A percentile compares a stretch with the other conserved stretches of the same genome.
Evolutionary conservation across 2,797 vertebrate species (phyloP).

Genomic region (Liasis olivaceus): DNA sequence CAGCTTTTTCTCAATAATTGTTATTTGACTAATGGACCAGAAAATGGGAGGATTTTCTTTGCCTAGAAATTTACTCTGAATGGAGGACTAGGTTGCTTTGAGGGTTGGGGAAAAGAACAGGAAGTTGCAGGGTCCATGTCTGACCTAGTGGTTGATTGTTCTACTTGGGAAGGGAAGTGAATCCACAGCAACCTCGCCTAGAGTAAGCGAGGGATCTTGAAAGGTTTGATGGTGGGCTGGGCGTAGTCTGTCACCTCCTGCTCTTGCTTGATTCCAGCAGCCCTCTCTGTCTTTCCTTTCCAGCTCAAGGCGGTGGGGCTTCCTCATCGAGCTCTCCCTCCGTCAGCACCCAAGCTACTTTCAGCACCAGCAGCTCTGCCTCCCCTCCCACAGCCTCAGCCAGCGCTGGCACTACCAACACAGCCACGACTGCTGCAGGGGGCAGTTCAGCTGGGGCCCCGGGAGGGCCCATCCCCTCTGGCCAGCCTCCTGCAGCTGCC

Average conservation of each 20-base stretch:
- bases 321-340: neutral
- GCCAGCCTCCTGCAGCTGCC: conserved; percentile 67
- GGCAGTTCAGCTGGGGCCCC: conserved; percentile 47
- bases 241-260: rapidly evolving
- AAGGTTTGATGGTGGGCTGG: neutral
- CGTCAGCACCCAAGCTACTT: neutral
- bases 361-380: conserved; percentile 47
- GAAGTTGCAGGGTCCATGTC: neutral
- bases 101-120: neutral
- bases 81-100: neutral
- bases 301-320: neutral
- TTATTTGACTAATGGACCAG: too few relatives aligned
- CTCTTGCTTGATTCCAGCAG: neutral
- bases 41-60: neutral
- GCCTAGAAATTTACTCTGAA: neutral
- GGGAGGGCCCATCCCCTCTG: conserved; percentile 58
- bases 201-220: too few relatives aligned
- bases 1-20: too few relatives aligned
- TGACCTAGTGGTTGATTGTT: neutral
- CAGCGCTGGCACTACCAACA: conserved; percentile 67
- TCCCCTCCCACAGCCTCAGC: conserved; percentile 76
- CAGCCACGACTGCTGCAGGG: conserved; percentile 70
- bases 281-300: neutral
- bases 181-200: rapidly evolving
- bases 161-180: too few relatives aligned